Base-by-base conservation (phyloP, 2,888 invertebrate species). In the Tachina grossa region DNA sequence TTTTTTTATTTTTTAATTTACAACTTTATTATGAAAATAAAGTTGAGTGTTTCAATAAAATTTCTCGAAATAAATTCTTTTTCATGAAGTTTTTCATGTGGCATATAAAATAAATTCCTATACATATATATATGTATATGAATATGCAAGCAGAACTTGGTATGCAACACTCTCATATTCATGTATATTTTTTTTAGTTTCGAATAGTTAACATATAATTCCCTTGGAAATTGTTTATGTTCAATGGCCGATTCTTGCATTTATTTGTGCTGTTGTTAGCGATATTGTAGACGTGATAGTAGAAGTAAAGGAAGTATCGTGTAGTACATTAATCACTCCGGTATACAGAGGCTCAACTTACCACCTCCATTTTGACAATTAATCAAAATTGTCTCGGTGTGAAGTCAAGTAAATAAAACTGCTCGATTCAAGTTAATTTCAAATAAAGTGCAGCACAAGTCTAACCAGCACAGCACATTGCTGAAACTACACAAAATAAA, bases 371-470 rank as follows among this genome's bases (percentile, higher is more conserved):
- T 85, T 87, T 88, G 88, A 87, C 91, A 91, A 91, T 92, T 92
- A 92, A 92, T 92, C 92, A 92, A 92, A 92, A 90, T 91, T 89
- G 89, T 89, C 89, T 89, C 89, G 88, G 90, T 90, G 90, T 92
- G 90, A 88, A 91, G 89, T 88, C 88, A 87, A 74, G 72, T 61
- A 78, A 77, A 72, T 82, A 66, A 83, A 88, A 89, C 87, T 72
- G 57, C 65, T 51, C 77, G 43, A 59, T 72, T 83, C 57, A 72
- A 74, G 77, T 78, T 72, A 57, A 83, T 63, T 80, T 59, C 39
- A 41, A 74, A 41, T 16, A 43, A 68, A 68, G 19, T 81, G 66
- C 63, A 79, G 16, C 65, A 51, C 14, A 49, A 66, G 9, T 45
- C 45, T 31, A 65, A 66, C 66, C 19, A 53, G 13, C 57, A 49